A percentile compares a stretch with the other conserved stretches of the same genome.
phyloP scores from a whole-genome alignment of 2,797 vertebrate species.

The Nyctalus aviator region DNA sequence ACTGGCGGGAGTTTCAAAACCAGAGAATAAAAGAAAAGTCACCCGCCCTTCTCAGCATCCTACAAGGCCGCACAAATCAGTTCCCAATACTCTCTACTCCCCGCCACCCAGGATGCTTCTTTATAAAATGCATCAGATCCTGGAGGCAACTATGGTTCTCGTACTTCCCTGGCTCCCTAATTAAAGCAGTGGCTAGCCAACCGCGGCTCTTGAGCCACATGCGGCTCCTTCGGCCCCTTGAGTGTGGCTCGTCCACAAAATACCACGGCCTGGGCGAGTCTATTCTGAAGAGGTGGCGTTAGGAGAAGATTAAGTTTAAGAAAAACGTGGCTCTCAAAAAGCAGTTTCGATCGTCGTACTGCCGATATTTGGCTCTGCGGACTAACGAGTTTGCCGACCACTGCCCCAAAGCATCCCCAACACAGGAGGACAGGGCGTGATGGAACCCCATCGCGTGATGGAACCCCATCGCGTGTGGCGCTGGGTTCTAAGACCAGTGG shows the following conservation, averaged over 20 bases:
- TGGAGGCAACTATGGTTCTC: background rate
- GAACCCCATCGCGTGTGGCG: too few species aligned
- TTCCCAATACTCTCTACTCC: fast-evolving
- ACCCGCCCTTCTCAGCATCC: background rate
- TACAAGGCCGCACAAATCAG: fast-evolving
- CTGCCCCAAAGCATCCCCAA: background rate
- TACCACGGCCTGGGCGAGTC: too few species aligned
- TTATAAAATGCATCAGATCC: background rate
- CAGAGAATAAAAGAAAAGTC: background rate
- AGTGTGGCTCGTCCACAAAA: too few species aligned
- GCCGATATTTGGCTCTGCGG: too few species aligned
- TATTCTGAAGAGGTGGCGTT: too few species aligned
- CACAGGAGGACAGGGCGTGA: background rate
- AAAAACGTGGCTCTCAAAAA: too few species aligned
- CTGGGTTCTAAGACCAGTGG: background rate
- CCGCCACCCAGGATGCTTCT: background rate
- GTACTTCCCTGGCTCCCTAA: background rate
- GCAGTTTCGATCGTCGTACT: too few species aligned
- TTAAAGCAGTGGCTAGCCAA: too few species aligned
- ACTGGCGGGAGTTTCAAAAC: background rate
- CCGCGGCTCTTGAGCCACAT: too few species aligned
- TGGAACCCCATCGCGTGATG: fast-evolving
- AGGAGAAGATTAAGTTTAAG: too few species aligned
- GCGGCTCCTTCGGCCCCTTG: too few species aligned
- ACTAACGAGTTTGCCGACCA: too few species aligned